Percentiles rank a stretch among this genome's conserved stretches.
These are phyloP conservation scores for Troides aeacus DNA, from an alignment of 2,888 invertebrate species.

Conservation along the genomic window DNA sequence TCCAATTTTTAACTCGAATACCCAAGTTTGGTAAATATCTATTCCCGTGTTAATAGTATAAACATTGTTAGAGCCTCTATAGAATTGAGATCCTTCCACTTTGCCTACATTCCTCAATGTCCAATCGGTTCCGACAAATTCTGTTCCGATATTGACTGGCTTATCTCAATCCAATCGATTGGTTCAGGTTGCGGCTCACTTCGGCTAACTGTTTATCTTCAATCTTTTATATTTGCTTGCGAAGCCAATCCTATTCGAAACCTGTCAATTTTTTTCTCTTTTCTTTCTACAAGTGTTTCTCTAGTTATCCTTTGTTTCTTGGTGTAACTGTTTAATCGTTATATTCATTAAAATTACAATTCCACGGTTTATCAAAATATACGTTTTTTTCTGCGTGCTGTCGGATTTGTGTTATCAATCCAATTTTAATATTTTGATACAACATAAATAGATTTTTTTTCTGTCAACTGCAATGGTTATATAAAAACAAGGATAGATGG, in stretches of 20 bases:
- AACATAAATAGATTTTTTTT: too few relatives aligned
- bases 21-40: background rate
- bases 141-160: slow-evolving; percentile 18
- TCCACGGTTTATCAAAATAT: background rate
- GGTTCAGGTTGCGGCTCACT: slow-evolving; percentile 11
- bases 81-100: slow-evolving; percentile 1
- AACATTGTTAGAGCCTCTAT: slow-evolving; percentile 5
- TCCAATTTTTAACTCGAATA: too few relatives aligned
- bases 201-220: slow-evolving; percentile 26
- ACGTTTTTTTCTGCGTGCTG: background rate
- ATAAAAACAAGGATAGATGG: too few relatives aligned
- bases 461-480: too few relatives aligned
- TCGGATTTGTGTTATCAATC: too few relatives aligned
- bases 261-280: background rate
- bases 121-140: slow-evolving; percentile 25
- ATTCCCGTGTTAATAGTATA: background rate
- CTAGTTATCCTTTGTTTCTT: background rate
- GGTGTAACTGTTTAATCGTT: background rate
- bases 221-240: slow-evolving; percentile 12
- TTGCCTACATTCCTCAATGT: slow-evolving; percentile 19
- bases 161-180: slow-evolving; percentile 29
- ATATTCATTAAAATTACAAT: background rate
- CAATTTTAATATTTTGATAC: too few relatives aligned
- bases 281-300: background rate
- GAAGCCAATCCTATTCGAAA: background rate